phyloP scores from a whole-genome alignment of 2,113 vertebrate genomes.

The Acrocephalus arundinaceus region DNA sequence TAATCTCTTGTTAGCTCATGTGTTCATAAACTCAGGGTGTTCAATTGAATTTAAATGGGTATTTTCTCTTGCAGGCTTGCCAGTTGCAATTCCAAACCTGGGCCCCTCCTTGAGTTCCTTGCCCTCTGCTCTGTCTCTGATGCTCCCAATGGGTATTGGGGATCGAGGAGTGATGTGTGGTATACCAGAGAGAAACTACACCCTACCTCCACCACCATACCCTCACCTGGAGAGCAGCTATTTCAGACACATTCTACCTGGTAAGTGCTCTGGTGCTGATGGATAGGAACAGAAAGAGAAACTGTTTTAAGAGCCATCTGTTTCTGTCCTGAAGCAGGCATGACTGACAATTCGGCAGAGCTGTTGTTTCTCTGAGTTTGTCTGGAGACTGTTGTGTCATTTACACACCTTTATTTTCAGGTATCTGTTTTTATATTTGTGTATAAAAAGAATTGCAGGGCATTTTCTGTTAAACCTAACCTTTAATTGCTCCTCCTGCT shows the following conservation, averaged over 20 bases:
- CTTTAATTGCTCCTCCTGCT: background rate
- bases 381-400: background rate
- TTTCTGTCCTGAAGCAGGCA: background rate
- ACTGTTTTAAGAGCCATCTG: background rate
- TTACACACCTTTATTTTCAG: background rate
- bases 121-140: conserved; percentile 94
- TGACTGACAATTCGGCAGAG: background rate
- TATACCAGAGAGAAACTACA: conserved; percentile 95
- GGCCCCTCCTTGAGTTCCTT: conserved; percentile 92
- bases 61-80: conserved; percentile 82
- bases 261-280: conserved; percentile 66
- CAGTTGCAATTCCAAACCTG: conserved; percentile 95
- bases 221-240: conserved; percentile 98
- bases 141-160: conserved; percentile 97
- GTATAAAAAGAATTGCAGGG: background rate
- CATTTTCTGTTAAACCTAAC: background rate
- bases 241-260: conserved; percentile 95
- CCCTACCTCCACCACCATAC: conserved; percentile 94
- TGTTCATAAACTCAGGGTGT: background rate
- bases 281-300: background rate
- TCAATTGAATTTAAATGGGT: background rate
- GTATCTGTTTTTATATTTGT: background rate
- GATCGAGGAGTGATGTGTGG: conserved; percentile 98
- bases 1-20: background rate
- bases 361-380: background rate